Conservation (phyloP, 1,140 invertebrate species). For the Drosophila nannoptera region DNA sequence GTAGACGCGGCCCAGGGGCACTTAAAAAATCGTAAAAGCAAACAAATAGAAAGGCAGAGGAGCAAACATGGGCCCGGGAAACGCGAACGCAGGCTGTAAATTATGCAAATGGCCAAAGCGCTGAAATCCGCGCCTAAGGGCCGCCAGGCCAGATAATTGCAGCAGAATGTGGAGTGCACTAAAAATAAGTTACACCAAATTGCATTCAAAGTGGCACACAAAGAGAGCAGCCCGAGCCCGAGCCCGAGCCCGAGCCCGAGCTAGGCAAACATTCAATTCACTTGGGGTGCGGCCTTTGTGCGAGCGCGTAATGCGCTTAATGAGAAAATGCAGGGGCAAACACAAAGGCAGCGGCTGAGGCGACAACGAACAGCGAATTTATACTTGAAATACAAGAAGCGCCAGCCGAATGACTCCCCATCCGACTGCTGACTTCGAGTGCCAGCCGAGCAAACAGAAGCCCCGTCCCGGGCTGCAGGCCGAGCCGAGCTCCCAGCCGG, state of each 20-base stretch:
- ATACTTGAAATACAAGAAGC: conserved; percentile 60
- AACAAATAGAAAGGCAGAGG: conserved; percentile 24
- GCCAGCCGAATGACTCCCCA: conserved; percentile 22
- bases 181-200: conserved; percentile 54
- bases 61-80: conserved; percentile 6
- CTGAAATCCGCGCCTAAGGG: conserved; percentile 67
- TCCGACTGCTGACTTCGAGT: conserved; percentile 11
- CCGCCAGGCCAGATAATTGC: conserved; percentile 59
- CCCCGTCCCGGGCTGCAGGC: conserved; percentile 9
- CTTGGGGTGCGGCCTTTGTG: conserved; percentile 49
- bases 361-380: conserved; percentile 70
- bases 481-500: no score
- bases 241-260: conserved; percentile 25
- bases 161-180: conserved; percentile 55
- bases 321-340: conserved; percentile 59
- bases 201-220: conserved; percentile 32
- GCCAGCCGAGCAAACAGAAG: conserved; percentile 8
- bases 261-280: conserved; percentile 42
- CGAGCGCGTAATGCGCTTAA: conserved; percentile 67
- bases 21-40: conserved; percentile 67
- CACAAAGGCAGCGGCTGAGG: conserved; percentile 21
- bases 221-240: conserved; percentile 20
- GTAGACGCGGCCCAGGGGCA: conserved; percentile 37
- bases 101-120: conserved; percentile 67
- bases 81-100: conserved; percentile 49